Conservation (phyloP, 2,888 invertebrate genomes). For the Hyalella azteca region DNA sequence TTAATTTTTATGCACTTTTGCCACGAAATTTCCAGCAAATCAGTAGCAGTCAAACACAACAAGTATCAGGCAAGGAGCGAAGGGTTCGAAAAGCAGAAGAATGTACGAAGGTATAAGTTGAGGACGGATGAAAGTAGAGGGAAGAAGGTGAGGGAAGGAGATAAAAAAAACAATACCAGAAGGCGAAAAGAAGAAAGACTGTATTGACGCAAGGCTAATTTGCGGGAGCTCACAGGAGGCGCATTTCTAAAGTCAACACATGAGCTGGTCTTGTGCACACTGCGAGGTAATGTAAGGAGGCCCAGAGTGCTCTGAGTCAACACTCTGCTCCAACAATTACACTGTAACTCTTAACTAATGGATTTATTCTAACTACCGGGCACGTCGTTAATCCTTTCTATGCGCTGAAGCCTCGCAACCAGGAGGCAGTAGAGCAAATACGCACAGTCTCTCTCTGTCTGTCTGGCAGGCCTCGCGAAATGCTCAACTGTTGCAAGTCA, state of each 20-base stretch:
- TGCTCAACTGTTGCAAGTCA: background rate
- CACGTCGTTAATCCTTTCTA: background rate
- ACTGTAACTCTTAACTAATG: background rate
- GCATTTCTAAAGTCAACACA: background rate
- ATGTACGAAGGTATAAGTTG: background rate
- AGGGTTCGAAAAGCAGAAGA: background rate
- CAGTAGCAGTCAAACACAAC: background rate
- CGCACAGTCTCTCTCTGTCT: background rate
- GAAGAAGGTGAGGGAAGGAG: background rate
- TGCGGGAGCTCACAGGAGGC: background rate
- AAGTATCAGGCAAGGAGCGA: background rate
- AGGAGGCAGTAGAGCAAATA: background rate
- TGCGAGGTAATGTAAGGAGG: background rate
- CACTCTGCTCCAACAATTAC: background rate
- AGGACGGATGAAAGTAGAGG: background rate
- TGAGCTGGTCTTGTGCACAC: background rate
- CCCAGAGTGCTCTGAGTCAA: background rate
- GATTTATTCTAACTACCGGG: background rate
- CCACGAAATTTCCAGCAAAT: background rate
- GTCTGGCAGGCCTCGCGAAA: background rate
- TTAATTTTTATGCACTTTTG: background rate
- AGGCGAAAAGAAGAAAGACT: too few relatives aligned
- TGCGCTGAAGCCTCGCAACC: background rate
- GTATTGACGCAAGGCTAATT: background rate
- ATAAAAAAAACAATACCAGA: too few relatives aligned